Percentiles rank a stretch among this genome's conserved stretches.
Evolutionary conservation across 1,140 invertebrate genomes (phyloP).

Genomic region (Aphelenchoides avenae): DNA sequence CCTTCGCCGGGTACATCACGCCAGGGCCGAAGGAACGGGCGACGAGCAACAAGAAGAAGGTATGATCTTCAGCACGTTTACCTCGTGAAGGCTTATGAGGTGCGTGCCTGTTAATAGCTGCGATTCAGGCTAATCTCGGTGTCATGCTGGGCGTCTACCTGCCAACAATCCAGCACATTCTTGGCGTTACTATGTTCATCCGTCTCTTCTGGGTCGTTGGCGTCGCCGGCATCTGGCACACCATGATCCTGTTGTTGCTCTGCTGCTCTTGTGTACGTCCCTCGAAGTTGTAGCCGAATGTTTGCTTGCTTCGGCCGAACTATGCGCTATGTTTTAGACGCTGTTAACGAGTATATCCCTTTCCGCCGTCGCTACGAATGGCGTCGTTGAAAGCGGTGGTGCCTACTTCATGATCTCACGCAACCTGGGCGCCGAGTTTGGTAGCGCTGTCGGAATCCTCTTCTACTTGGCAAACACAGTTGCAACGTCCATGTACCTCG

Average conservation of each 20-base stretch:
- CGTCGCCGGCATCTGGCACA: constrained; percentile 46
- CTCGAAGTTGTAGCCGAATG: not conserved
- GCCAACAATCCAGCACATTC: constrained; percentile 59
- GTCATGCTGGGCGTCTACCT: constrained; percentile 59
- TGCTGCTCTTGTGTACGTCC: constrained; percentile 53
- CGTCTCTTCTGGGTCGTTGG: constrained; percentile 58
- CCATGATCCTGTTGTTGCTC: constrained; percentile 43
- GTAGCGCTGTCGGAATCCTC: constrained; percentile 93
- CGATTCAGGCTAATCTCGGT: constrained; percentile 53
- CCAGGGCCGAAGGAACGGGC: constrained; percentile 56
- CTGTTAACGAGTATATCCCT: constrained; percentile 96
- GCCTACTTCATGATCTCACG: constrained; percentile 99
- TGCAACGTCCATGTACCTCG: constrained; percentile 92
- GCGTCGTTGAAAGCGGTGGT: constrained; percentile 82
- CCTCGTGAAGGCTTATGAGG: not conserved
- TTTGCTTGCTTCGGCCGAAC: not conserved
- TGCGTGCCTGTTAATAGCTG: constrained; percentile 14
- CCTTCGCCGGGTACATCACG: constrained; percentile 53
- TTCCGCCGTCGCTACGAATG: constrained; percentile 98
- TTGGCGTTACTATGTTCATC: constrained; percentile 59
- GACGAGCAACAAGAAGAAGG: constrained; percentile 56
- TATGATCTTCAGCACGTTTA: not conserved
- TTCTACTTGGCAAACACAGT: constrained; percentile 97
- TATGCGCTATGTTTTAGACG: constrained; percentile 67
- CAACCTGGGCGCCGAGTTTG: constrained; percentile 93